phyloP scores from a whole-genome alignment of 1,140 invertebrate species.

The Aporrectodea caliginosa region DNA sequence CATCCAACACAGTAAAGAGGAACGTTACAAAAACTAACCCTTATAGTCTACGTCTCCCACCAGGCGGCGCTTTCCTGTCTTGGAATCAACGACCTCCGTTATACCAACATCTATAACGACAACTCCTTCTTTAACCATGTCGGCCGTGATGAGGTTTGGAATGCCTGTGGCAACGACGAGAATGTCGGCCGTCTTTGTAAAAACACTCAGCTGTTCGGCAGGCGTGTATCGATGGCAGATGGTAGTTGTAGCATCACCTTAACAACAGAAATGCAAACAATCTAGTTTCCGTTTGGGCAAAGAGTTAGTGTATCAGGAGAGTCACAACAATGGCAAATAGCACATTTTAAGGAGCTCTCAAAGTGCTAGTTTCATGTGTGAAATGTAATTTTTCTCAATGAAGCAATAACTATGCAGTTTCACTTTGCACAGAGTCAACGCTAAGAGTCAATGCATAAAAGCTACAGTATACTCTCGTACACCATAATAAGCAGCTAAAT shows the following conservation, averaged over 20 bases:
- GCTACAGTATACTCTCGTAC: too few species aligned
- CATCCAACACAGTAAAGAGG: too few species aligned
- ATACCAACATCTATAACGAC: slow-evolving; percentile 99
- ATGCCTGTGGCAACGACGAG: slow-evolving; percentile 90
- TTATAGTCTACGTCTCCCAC: slow-evolving; percentile 86
- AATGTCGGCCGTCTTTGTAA: slow-evolving; percentile 95
- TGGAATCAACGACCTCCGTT: slow-evolving; percentile 78
- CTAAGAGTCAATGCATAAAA: too few species aligned
- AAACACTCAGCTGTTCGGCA: slow-evolving; percentile 65
- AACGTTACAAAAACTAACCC: too few species aligned
- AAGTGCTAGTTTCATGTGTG: too few species aligned
- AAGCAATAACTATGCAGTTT: too few species aligned
- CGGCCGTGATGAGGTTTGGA: slow-evolving; percentile 84
- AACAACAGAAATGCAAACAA: slow-evolving; percentile 42
- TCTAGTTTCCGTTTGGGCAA: slow-evolving; percentile 61
- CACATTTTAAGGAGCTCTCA: too few species aligned
- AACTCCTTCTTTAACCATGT: slow-evolving; percentile 96
- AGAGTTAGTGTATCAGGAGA: too few species aligned
- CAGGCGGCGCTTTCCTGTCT: slow-evolving; percentile 67
- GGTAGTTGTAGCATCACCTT: slow-evolving; percentile 83
- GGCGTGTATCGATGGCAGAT: slow-evolving; percentile 88
- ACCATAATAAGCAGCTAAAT: too few species aligned
- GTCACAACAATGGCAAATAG: too few species aligned
- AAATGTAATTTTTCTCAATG: too few species aligned
- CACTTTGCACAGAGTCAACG: too few species aligned